phyloP scores from a whole-genome alignment of 92 coral and sea anemone species.

The Bergia sp. region DNA sequence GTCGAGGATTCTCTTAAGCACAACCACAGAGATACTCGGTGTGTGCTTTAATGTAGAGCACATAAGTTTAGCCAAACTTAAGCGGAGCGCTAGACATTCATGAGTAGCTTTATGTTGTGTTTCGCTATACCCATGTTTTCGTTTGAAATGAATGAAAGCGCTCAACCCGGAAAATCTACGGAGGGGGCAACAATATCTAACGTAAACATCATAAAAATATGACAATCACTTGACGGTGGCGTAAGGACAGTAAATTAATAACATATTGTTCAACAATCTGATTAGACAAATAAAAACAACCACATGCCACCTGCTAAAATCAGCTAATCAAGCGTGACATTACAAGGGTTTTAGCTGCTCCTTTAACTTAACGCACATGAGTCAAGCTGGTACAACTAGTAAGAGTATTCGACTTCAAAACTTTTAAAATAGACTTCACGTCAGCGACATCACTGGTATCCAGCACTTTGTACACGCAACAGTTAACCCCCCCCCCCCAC shows the following conservation, averaged over 20 bases:
- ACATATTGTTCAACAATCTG: slow-evolving; percentile 4
- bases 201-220: neutral
- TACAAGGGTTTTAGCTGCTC: neutral
- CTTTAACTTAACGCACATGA: neutral
- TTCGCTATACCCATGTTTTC: slow-evolving; percentile 7
- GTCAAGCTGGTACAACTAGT: neutral
- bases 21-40: slow-evolving; percentile 19
- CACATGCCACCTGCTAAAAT: slow-evolving; percentile 16
- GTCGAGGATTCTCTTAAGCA: slow-evolving; percentile 72
- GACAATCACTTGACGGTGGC: slow-evolving; percentile 24
- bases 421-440: neutral
- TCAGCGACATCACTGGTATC: no score
- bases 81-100: neutral
- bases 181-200: neutral
- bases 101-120: neutral
- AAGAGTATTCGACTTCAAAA: no score
- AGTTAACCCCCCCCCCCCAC: no score
- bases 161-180: slow-evolving; percentile 16
- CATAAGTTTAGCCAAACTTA: neutral
- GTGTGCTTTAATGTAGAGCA: neutral
- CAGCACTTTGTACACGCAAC: no score
- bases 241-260: slow-evolving; percentile 38
- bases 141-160: slow-evolving; percentile 16
- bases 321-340: neutral
- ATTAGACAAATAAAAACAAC: slow-evolving; percentile 26